Evolutionary conservation across 2,113 vertebrate species (phyloP).

Genomic region (Origma solitaria): DNA sequence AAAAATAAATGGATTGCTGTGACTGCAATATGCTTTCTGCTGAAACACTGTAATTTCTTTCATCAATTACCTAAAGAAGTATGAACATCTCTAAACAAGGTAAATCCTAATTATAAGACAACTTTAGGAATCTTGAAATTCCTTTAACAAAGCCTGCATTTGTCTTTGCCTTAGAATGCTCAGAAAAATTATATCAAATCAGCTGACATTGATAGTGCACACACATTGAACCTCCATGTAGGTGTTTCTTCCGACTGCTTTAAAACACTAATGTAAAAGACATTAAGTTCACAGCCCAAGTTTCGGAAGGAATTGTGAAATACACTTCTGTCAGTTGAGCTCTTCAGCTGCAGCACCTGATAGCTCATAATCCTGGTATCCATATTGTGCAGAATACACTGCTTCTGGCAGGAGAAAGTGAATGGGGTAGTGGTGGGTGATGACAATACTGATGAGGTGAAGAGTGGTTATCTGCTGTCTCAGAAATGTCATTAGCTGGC

Average conservation of each 20-base stretch:
- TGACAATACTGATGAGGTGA: not conserved
- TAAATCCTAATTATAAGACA: not conserved
- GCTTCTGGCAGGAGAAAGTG: not conserved
- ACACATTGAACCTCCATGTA: not conserved
- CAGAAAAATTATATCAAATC: not conserved
- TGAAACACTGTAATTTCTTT: not conserved
- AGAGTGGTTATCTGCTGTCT: not conserved
- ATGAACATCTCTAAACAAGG: not conserved
- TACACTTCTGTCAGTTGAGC: not conserved
- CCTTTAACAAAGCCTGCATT: not conserved
- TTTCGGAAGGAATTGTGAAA: not conserved
- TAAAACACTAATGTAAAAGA: not conserved
- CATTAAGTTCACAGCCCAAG: not conserved
- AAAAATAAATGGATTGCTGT: constrained; percentile 19
- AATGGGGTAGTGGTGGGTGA: not conserved
- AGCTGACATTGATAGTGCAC: not conserved
- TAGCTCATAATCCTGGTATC: not conserved
- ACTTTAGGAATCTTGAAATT: not conserved
- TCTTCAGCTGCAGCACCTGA: not conserved
- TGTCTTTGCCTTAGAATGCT: not conserved
- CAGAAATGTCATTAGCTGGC: not conserved
- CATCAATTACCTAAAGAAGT: not conserved
- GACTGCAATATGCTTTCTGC: not conserved
- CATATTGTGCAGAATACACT: not conserved
- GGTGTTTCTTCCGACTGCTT: not conserved